A percentile compares a stretch with the other conserved stretches of the same genome.
Conservation (phyloP, 1,140 invertebrate species). For the fruit fly (Drosophila melanogaster) region DNA sequence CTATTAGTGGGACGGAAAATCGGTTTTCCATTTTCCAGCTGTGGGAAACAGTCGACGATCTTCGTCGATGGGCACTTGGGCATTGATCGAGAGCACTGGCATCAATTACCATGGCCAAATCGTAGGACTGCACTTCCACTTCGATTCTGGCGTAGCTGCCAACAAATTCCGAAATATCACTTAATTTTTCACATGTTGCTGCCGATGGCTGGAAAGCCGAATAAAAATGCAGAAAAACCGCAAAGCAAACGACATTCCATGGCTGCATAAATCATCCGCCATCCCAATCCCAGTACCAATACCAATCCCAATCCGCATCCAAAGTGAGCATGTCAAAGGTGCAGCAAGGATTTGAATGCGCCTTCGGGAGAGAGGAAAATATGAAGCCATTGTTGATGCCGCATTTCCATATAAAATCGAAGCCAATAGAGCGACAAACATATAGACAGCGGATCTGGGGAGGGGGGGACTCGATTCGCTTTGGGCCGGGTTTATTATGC, state of each 20-base stretch:
- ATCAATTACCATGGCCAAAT: slow-evolving; percentile 63
- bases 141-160: slow-evolving; percentile 52
- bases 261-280: slow-evolving; percentile 78
- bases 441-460: slow-evolving; percentile 11
- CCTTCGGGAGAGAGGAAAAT: slow-evolving; percentile 61
- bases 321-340: slow-evolving; percentile 79
- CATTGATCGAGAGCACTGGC: slow-evolving; percentile 76
- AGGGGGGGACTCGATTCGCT: background rate
- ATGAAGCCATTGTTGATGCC: slow-evolving; percentile 78
- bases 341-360: slow-evolving; percentile 80
- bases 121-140: slow-evolving; percentile 18
- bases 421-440: slow-evolving; percentile 51
- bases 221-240: slow-evolving; percentile 14
- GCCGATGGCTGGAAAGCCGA: slow-evolving; percentile 12
- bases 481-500: slow-evolving; percentile 65
- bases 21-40: slow-evolving; percentile 19
- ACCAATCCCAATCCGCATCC: slow-evolving; percentile 7
- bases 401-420: slow-evolving; percentile 80
- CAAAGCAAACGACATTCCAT: slow-evolving; percentile 65
- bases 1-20: slow-evolving; percentile 64
- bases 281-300: slow-evolving; percentile 11
- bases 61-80: slow-evolving; percentile 37
- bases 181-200: slow-evolving; percentile 80
- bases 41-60: slow-evolving; percentile 32
- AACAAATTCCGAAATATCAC: slow-evolving; percentile 82